Evolutionary conservation across 2,113 vertebrate genomes (phyloP).

Genomic region (Microcebus lehilahytsara): DNA sequence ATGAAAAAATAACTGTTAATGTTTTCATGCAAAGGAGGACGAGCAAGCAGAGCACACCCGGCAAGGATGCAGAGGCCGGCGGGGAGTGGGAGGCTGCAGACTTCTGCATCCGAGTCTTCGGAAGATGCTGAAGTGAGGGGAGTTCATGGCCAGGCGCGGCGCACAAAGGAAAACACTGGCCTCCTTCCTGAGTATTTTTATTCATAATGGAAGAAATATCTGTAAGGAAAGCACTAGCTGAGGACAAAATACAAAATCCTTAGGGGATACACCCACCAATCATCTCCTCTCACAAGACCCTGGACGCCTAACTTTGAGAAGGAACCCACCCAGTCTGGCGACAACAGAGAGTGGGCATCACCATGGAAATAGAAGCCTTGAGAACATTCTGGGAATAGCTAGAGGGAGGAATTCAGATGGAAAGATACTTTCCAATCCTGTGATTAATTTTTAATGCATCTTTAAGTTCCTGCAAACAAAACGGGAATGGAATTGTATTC

Average conservation of each 20-base stretch:
- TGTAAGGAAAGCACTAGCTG: not conserved
- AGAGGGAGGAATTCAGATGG: not conserved
- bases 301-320: not conserved
- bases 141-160: fast-evolving
- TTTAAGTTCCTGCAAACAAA: not conserved
- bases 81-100: fast-evolving
- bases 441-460: not conserved
- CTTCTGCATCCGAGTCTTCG: fast-evolving
- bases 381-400: not conserved
- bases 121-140: fast-evolving
- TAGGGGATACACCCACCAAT: fast-evolving
- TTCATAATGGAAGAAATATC: not conserved
- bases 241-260: not conserved
- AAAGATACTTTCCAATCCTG: not conserved
- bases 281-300: not conserved
- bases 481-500: not conserved
- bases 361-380: not conserved
- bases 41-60: fast-evolving
- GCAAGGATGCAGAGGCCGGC: fast-evolving
- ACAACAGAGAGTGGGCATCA: not conserved
- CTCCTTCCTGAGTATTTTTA: not conserved
- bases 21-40: not conserved
- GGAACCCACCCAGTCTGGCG: not conserved
- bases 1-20: not conserved
- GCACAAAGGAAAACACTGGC: not conserved